A percentile compares a stretch with the other conserved stretches of the same genome.
phyloP scores from a whole-genome alignment of 2,797 vertebrate species.

The Acomys russatus region DNA sequence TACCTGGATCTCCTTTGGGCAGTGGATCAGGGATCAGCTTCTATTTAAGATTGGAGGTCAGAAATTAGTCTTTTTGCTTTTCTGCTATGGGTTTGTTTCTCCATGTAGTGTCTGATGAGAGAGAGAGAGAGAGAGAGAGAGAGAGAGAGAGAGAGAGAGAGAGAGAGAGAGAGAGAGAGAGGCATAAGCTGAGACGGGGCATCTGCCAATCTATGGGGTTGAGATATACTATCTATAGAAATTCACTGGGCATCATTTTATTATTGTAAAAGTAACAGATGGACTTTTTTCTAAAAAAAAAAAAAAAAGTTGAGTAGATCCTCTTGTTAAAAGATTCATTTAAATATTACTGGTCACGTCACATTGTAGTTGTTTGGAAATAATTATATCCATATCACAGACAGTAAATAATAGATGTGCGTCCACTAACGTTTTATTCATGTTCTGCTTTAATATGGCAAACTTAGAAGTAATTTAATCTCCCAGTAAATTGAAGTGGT shows the following conservation, averaged over 20 bases:
- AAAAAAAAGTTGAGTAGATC: slow-evolving; percentile 61
- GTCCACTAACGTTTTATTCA: slow-evolving; percentile 92
- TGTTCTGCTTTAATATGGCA: slow-evolving; percentile 95
- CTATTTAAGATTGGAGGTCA: neutral
- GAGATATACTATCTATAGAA: slow-evolving; percentile 47
- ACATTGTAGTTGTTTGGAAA: slow-evolving; percentile 93
- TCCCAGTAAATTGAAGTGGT: slow-evolving; percentile 95
- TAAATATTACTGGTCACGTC: slow-evolving; percentile 93
- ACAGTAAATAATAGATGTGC: slow-evolving; percentile 97
- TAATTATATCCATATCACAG: slow-evolving; percentile 97
- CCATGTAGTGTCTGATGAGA: neutral
- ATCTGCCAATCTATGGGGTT: neutral
- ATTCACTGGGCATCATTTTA: slow-evolving; percentile 59
- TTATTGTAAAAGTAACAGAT: slow-evolving; percentile 27
- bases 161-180: too few relatives aligned
- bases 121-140: too few relatives aligned
- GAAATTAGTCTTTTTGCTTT: rapidly evolving
- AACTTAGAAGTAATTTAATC: slow-evolving; percentile 97
- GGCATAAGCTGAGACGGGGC: neutral
- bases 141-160: too few relatives aligned
- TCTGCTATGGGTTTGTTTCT: neutral
- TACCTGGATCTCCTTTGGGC: neutral
- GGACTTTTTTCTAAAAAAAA: neutral
- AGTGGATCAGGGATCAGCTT: neutral
- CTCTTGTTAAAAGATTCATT: slow-evolving; percentile 87